Evolutionary conservation across 2,113 vertebrate genomes (phyloP).

Genomic region (Cottus gobio): DNA sequence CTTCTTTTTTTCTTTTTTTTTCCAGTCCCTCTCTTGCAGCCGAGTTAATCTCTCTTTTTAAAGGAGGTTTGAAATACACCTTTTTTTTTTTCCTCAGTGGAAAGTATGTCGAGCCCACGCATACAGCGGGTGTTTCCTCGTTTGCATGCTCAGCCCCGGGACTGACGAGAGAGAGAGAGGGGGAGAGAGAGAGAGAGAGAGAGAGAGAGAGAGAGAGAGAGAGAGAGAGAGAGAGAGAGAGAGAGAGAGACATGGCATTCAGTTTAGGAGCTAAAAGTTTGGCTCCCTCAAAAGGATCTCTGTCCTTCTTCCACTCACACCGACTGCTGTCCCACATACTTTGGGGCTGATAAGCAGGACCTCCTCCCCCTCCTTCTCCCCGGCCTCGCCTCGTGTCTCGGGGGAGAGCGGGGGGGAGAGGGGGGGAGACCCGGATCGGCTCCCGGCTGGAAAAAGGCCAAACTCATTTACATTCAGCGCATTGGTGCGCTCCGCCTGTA

Average conservation of each 20-base stretch:
- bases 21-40: constrained; percentile 26
- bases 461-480: constrained; percentile 67
- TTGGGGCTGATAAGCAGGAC: constrained; percentile 42
- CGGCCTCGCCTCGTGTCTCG: too few species aligned
- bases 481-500: constrained; percentile 53
- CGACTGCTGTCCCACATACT: constrained; percentile 50
- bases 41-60: constrained; percentile 20
- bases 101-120: constrained; percentile 65
- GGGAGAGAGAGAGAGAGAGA: constrained; percentile 19
- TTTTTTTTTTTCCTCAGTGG: constrained; percentile 49
- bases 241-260: constrained; percentile 18
- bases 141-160: constrained; percentile 7
- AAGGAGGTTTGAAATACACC: constrained; percentile 44
- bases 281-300: constrained; percentile 17
- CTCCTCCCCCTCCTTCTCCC: too few species aligned
- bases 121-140: constrained; percentile 60
- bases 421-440: constrained; percentile 39
- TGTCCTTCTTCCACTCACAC: constrained; percentile 6
- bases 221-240: constrained; percentile 11
- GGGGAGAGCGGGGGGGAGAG: constrained; percentile 32
- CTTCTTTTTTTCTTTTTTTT: background rate
- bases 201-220: constrained; percentile 20
- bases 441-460: constrained; percentile 57
- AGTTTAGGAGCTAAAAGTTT: constrained; percentile 10
- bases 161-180: background rate